Conservation (phyloP, 2,797 vertebrate species). For the Rhyacichthys aspro region DNA sequence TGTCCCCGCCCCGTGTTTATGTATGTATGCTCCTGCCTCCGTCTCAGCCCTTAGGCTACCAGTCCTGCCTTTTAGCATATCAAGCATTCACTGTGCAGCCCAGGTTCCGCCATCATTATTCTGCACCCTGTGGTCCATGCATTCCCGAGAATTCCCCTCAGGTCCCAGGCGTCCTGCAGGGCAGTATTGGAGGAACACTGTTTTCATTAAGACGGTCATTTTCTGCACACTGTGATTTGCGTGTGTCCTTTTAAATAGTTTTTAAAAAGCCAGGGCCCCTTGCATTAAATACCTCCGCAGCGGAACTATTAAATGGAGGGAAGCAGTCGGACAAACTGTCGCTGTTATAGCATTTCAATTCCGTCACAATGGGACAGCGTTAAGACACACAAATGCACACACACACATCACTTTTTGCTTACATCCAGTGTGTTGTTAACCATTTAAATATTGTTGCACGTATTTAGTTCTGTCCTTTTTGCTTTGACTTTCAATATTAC, state of each 20-base stretch:
- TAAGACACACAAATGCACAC: slow-evolving; percentile 38
- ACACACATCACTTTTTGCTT: slow-evolving; percentile 41
- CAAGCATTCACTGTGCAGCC: slow-evolving; percentile 62
- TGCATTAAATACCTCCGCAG: slow-evolving; percentile 73
- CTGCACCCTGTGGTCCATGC: slow-evolving; percentile 70
- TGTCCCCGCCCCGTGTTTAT: slow-evolving; percentile 66
- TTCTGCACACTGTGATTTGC: slow-evolving; percentile 76
- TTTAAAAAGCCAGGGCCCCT: slow-evolving; percentile 68
- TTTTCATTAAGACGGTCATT: slow-evolving; percentile 81
- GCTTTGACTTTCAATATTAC: slow-evolving; percentile 38
- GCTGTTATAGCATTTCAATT: slow-evolving; percentile 74
- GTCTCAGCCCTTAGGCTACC: slow-evolving; percentile 57
- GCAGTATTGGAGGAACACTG: slow-evolving; percentile 62
- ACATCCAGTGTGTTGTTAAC: slow-evolving; percentile 45
- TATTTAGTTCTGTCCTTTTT: slow-evolving; percentile 35
- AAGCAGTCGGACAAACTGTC: slow-evolving; percentile 61
- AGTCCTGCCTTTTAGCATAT: slow-evolving; percentile 75
- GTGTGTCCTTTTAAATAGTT: slow-evolving; percentile 72
- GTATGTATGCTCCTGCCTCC: slow-evolving; percentile 60
- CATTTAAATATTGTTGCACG: slow-evolving; percentile 38
- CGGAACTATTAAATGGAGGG: slow-evolving; percentile 74
- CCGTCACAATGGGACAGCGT: slow-evolving; percentile 59
- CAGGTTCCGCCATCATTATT: slow-evolving; percentile 74
- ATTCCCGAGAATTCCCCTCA: slow-evolving; percentile 65
- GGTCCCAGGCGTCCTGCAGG: slow-evolving; percentile 54